Evolutionary conservation across 2,797 vertebrate genomes (phyloP), one percentile per base, ranked within the genome.

Genomic region (Crax fasciolata): DNA sequence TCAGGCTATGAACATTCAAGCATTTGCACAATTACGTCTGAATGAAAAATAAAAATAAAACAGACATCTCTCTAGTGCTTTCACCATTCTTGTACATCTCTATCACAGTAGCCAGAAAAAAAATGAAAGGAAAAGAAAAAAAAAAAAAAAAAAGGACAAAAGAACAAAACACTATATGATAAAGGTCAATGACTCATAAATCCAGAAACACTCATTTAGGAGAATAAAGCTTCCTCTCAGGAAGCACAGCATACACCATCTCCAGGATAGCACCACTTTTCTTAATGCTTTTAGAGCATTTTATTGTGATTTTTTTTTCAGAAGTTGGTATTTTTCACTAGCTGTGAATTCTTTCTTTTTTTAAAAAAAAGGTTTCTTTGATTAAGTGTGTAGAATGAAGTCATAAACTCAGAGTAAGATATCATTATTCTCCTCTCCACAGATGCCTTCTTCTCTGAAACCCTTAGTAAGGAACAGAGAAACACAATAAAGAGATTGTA

Each of bases 131-230:
- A 12, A 5, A 2, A 20, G 8, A 14, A 1, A 15, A 28, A 7
- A 2, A 13, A 48, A 16, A 2, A 10, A 9, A 30, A 5, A 6
- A 8, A 13, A 80, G 13, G 61, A 85, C 41, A 73, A 77, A 55
- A 87, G 27, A 79, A 84, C 21, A 43, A 92, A 93, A 49, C 14
- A 39, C 4, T 10, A 6, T 49, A 14, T 86, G 72, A 62, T 57
- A 75, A 52, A 89, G 78, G 39, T 15, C 38, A 92, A 35, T 73
- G 78, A 87, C 30, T 92, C 67, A 55, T 51, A 57, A 90, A 83
- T 14, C 10, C 30, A 66, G 43, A 89, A 73, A 20, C 5, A 55
- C 70, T 57, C 9, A 15, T 66, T 86, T 44, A 89, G 18, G 23
- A 87, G n/a, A 72, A 68, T 59, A 70, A 35, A 83, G n/a, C 38